Evolutionary conservation across 2,888 invertebrate genomes (phyloP), one percentile per base, ranked within the genome.

Genomic region (Fissipunctia ypsillon): DNA sequence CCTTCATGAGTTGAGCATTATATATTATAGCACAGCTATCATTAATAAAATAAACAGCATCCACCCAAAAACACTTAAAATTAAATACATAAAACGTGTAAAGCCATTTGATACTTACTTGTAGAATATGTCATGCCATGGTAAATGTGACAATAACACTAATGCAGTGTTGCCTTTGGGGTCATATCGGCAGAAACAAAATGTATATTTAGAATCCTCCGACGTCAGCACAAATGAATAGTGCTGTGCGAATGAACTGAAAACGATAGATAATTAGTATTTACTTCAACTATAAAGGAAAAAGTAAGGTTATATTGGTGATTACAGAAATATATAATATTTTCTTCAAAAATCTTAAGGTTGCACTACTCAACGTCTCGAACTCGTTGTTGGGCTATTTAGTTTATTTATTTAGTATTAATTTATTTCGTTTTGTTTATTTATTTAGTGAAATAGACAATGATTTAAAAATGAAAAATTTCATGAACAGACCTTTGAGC

Each of bases 221-320:
- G 98, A 99, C 38, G 99, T 99, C 90, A 99, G 96, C 68, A 99
- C 99, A 96, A 99, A 99, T 41, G 99, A 99, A 94, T 99, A 99
- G 90, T 99, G 98, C 94, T 99, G 99, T 73, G 99, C 98, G 78
- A 98, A 97, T 87, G 97, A 96, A 92, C 99, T 99, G 96, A 84
- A 97, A 97, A 88, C 76, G 84, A 84, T 88, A 60, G 1, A 77
- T 45, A 9, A 78, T 31, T 4, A 61, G 25, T 43, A 56, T 64
- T 54, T 28, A n/a, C 22, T 48, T 38, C 10, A 3, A 45, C 45
- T 19, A 35, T 2, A 22, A 19, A 38, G 19, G 25, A 2, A 41
- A 41, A 16, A 35, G 19, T 4, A 25, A n/a, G 28, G 22, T 7
- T 56, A 41, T 28, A 22, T 22, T n/a, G 28, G 19, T 48, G n/a